Conservation (phyloP, 2,888 invertebrate species). For the Drosophila phalerata region DNA sequence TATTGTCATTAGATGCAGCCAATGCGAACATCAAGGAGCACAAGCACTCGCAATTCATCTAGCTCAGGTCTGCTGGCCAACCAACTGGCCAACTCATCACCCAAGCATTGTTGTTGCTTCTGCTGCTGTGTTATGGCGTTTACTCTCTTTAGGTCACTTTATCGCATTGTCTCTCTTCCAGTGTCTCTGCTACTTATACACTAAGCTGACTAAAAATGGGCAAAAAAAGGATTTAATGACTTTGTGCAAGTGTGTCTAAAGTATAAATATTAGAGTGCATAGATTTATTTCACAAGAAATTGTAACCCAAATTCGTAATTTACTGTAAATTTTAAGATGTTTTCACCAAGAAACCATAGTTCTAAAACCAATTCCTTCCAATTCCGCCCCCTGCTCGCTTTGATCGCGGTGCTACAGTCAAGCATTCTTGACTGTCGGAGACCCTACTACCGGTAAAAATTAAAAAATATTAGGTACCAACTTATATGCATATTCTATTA, state of each 20-base stretch:
- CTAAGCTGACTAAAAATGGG: not conserved
- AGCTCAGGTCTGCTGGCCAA: conserved; percentile 5
- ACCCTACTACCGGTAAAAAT: too few species aligned
- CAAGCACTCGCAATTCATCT: conserved; percentile 46
- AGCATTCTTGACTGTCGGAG: too few species aligned
- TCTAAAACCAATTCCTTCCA: too few species aligned
- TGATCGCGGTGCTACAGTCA: too few species aligned
- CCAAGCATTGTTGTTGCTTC: not conserved
- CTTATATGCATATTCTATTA: too few species aligned
- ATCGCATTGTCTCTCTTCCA: conserved; percentile 29
- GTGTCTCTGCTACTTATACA: conserved; percentile 22
- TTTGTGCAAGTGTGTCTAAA: not conserved
- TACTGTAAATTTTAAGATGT: too few species aligned
- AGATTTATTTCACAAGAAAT: too few species aligned
- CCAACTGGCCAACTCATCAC: not conserved
- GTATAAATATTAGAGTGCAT: too few species aligned
- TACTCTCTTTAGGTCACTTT: conserved; percentile 17
- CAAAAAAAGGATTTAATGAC: not conserved
- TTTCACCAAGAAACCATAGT: too few species aligned
- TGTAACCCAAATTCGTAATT: too few species aligned
- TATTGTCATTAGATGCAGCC: conserved; percentile 79
- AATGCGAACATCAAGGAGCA: conserved; percentile 69
- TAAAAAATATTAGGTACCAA: too few species aligned
- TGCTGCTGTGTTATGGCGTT: conserved; percentile 2
- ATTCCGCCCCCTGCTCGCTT: too few species aligned